Evolutionary conservation across 2,888 invertebrate genomes (phyloP).

Genomic region (Melanophora roralis): DNA sequence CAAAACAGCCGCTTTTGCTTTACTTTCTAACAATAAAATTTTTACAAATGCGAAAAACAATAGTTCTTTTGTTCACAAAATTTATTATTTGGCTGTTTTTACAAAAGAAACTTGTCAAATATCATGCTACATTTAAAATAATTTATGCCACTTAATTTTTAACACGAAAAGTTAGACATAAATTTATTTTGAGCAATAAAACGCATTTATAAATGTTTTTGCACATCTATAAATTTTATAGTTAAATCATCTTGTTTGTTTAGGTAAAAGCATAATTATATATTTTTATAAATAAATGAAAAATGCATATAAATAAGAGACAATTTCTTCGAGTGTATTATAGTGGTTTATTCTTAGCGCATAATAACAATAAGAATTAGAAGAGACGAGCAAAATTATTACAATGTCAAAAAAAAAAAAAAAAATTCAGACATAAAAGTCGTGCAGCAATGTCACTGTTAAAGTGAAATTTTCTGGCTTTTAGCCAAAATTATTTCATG

Average conservation of each 20-base stretch:
- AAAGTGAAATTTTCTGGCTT: conserved; percentile 60
- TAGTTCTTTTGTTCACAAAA: neutral
- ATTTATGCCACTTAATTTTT: conserved; percentile 28
- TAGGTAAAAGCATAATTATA: conserved; percentile 31
- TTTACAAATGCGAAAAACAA: too few relatives aligned
- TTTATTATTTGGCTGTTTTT: neutral
- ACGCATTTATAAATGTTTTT: too few relatives aligned
- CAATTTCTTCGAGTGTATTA: conserved; percentile 34
- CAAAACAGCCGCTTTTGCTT: neutral
- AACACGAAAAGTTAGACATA: neutral
- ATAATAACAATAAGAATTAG: conserved; percentile 5
- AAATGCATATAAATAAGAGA: neutral
- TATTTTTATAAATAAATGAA: conserved; percentile 5
- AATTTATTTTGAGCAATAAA: conserved; percentile 6
- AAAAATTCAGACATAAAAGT: conserved; percentile 30
- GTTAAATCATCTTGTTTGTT: conserved; percentile 42
- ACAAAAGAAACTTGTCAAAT: conserved; percentile 43
- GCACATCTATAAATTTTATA: neutral
- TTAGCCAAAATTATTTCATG: conserved; percentile 27
- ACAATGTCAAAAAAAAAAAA: neutral
- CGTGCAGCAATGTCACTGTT: conserved; percentile 60
- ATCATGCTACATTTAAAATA: conserved; percentile 45
- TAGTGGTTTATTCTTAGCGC: conserved; percentile 19
- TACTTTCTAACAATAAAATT: too few relatives aligned
- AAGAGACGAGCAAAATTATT: neutral